Conservation (phyloP, 1,140 invertebrate genomes). For the Drosophila triauraria region DNA sequence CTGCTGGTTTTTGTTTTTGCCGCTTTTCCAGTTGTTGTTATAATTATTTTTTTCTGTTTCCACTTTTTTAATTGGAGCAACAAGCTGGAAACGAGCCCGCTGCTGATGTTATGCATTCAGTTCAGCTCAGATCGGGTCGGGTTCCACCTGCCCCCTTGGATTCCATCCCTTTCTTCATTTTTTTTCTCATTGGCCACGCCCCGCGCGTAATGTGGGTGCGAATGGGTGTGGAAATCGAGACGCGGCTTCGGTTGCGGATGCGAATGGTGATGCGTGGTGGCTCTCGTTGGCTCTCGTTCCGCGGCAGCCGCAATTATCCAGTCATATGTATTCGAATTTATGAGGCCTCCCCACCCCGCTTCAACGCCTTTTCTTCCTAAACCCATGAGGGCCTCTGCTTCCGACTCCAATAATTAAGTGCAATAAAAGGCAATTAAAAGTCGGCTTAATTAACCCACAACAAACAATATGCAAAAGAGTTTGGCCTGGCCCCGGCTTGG, state of each 20-base stretch:
- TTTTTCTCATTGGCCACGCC: slow-evolving; percentile 20
- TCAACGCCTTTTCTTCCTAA: not conserved
- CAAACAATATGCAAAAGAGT: slow-evolving; percentile 39
- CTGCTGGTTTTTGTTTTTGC: slow-evolving; percentile 29
- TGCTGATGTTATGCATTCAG: slow-evolving; percentile 35
- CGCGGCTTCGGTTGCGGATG: slow-evolving; percentile 5
- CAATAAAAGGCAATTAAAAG: slow-evolving; percentile 44
- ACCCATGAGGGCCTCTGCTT: slow-evolving; percentile 11
- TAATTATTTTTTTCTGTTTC: slow-evolving; percentile 15
- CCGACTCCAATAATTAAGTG: slow-evolving; percentile 50
- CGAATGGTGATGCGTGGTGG: slow-evolving; percentile 28
- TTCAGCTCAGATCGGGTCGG: slow-evolving; percentile 9
- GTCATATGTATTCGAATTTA: slow-evolving; percentile 48
- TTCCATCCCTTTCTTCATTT: slow-evolving; percentile 4
- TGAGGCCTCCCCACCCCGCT: not conserved
- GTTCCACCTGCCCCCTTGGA: slow-evolving; percentile 29
- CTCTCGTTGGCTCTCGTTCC: slow-evolving; percentile 46
- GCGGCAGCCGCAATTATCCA: slow-evolving; percentile 33
- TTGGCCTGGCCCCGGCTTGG: slow-evolving; percentile 1
- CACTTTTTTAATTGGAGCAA: slow-evolving; percentile 46
- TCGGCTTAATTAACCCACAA: slow-evolving; percentile 36
- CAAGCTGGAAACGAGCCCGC: slow-evolving; percentile 36
- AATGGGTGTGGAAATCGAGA: slow-evolving; percentile 32
- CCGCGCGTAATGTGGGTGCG: slow-evolving; percentile 50
- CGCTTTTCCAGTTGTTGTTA: slow-evolving; percentile 42